Base-by-base conservation (phyloP, 2,797 vertebrate genomes). In the Mormyrus hasselquistii region DNA sequence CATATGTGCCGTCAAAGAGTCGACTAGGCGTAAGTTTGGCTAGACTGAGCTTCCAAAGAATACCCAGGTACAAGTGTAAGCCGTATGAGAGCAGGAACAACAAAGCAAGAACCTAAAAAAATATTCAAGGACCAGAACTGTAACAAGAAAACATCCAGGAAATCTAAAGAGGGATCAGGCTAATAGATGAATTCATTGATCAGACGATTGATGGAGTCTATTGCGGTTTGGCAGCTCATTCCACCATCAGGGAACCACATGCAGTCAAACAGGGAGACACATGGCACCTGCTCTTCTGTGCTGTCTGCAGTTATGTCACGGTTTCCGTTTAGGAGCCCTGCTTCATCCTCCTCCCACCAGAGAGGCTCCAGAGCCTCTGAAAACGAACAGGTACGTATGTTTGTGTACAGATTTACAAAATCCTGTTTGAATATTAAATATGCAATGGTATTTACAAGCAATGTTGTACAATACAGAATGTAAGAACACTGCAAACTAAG, bases 321-420 rank as follows among this genome's bases (percentile, higher is more conserved):
- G 84, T 91, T 92, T 92, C 89, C 87, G 79, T 25, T 93, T 90
- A 6, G 92, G 91, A 25, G 34, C 5, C 12, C 25, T 22, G 50
- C 29, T 44, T 16, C 55, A 50, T 92, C 90, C 0, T 93, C 92
- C 14, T 92, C 94, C 34, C 95, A 94, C 69, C 95, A 92, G 19
- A 94, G 91, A 22, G 89, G 92, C 90, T 95, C 94, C 90, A 96
- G 8, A 29, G 95, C 94, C 16, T 95, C 96, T 96, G 83, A 52
- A 90, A 89, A 92, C 55, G 91, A 82, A 82, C 76, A 83, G 59
- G 12, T 44, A 85, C 29, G 47, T 52, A 49, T 44, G 19, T 3
- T 82, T n/a, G 41, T 82, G 76, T 47, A 4, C 38, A 82, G 76
- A 44, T 44, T 79, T 79, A 6, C 38, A 76, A 76, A 76, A 19